Conservation (phyloP, 2,113 vertebrate genomes). For the Ictalurus punctatus region DNA sequence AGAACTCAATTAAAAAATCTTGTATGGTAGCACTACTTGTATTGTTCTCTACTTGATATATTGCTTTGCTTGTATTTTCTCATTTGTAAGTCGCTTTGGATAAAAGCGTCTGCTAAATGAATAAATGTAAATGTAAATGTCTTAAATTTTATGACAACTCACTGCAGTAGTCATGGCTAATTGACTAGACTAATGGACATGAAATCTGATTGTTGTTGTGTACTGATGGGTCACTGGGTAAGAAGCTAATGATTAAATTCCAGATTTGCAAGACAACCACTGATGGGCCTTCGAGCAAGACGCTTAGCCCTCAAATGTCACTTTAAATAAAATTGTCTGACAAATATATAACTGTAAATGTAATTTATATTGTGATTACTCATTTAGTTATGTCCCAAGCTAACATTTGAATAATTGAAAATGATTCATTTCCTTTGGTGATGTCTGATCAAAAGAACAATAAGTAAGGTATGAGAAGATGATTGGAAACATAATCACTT, state of each 20-base stretch:
- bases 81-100: no score
- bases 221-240: background rate
- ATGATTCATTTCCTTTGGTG: background rate
- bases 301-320: background rate
- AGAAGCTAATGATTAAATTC: background rate
- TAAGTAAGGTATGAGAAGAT: conserved; percentile 3
- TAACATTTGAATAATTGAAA: background rate
- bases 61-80: no score
- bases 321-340: no score
- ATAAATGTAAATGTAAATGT: no score
- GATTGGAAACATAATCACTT: background rate
- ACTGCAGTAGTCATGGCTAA: background rate
- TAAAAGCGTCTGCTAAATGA: no score
- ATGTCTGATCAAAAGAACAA: conserved; percentile 2
- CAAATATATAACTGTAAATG: background rate
- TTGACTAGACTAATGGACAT: background rate
- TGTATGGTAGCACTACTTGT: no score
- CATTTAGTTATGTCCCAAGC: background rate
- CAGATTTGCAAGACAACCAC: background rate
- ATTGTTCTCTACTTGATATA: no score
- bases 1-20: no score
- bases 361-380: background rate
- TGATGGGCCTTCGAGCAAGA: background rate
- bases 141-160: background rate
- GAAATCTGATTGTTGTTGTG: background rate